phyloP scores from a whole-genome alignment of 2,797 vertebrate genomes.

The Notamacropus eugenii region DNA sequence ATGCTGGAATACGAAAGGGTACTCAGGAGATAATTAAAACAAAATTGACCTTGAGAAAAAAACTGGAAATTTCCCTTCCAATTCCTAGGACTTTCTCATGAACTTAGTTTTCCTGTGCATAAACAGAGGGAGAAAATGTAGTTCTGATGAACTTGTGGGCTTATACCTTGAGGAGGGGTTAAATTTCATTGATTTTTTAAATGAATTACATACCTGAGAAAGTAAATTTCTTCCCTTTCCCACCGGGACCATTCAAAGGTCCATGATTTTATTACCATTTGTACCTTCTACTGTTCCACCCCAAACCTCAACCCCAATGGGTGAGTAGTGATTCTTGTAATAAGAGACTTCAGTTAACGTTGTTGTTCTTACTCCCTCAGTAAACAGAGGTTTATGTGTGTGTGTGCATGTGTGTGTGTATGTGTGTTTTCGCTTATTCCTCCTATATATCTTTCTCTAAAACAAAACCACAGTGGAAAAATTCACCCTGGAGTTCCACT shows the following conservation, averaged over 20 bases:
- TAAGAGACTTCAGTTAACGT: background rate
- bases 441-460: conserved; percentile 14
- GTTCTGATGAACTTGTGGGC: background rate
- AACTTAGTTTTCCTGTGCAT: background rate
- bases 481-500: conserved; percentile 13
- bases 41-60: background rate
- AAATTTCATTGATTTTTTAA: conserved; percentile 27
- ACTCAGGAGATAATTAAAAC: background rate
- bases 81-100: background rate
- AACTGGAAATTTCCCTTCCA: background rate
- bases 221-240: conserved; percentile 12
- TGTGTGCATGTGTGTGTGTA: background rate
- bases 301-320: background rate
- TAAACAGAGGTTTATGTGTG: background rate
- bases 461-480: conserved; percentile 31
- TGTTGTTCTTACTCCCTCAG: background rate
- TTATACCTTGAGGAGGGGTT: background rate
- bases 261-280: background rate
- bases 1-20: background rate
- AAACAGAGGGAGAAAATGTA: background rate
- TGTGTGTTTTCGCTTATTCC: background rate
- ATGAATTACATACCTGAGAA: background rate
- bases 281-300: background rate
- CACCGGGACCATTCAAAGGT: background rate
- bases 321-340: background rate